Conservation (phyloP, 2,888 invertebrate species). For the Tethea ocularis region DNA sequence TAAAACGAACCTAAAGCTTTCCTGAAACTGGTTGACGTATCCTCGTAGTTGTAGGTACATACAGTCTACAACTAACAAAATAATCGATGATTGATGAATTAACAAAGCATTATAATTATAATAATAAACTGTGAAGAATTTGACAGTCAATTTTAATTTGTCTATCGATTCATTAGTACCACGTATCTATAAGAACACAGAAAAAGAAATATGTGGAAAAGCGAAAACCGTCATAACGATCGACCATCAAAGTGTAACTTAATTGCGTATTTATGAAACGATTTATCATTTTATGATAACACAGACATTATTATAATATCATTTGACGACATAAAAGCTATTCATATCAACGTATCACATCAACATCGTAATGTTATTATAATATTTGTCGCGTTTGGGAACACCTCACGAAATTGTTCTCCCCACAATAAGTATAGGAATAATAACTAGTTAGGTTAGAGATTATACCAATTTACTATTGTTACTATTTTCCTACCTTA, state of each 20-base stretch:
- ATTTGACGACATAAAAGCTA: constrained; percentile 7
- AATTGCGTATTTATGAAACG: constrained; percentile 20
- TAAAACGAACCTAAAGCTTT: too few species aligned
- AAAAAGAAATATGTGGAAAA: neutral
- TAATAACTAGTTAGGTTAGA: neutral
- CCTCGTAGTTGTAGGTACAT: too few species aligned
- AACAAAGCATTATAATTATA: too few species aligned
- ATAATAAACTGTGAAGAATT: too few species aligned
- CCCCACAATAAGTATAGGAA: neutral
- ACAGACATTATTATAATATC: constrained; percentile 11
- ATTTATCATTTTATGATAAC: constrained; percentile 20
- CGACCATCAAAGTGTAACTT: constrained; percentile 7
- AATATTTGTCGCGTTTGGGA: neutral
- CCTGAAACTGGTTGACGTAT: too few species aligned
- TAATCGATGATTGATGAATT: too few species aligned
- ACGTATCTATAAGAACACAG: too few species aligned
- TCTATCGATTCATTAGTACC: too few species aligned
- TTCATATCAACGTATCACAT: neutral
- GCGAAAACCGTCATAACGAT: neutral
- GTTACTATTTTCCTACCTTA: too few species aligned
- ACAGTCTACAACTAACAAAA: too few species aligned
- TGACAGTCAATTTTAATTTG: too few species aligned
- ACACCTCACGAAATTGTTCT: neutral
- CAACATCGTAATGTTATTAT: constrained; percentile 2
- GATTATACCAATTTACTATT: too few species aligned